phyloP scores from a whole-genome alignment of 2,888 invertebrate genomes.

The Anthrax anthrax region DNA sequence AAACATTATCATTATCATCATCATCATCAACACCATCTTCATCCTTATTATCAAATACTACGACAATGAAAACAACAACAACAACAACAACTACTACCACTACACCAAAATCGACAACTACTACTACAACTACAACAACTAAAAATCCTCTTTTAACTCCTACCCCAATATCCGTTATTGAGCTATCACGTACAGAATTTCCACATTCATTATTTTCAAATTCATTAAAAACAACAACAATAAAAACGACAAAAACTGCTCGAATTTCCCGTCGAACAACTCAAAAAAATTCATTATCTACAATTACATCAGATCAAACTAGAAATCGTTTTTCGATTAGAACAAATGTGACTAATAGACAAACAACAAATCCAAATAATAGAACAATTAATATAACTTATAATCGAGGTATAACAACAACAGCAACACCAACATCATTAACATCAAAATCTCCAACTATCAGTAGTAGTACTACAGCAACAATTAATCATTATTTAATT shows the following conservation, averaged over 20 bases:
- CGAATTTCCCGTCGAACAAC: no score
- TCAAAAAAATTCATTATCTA: constrained; percentile 3
- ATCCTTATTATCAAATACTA: not conserved
- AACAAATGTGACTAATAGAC: constrained; percentile 4
- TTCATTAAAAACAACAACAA: constrained; percentile 1
- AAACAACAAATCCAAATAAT: not conserved
- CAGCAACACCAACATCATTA: no score
- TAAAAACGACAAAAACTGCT: constrained; percentile 1
- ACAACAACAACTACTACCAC: not conserved
- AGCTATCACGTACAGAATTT: not conserved
- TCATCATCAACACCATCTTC: no score
- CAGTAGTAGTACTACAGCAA: no score
- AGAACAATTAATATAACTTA: no score
- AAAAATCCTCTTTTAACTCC: not conserved
- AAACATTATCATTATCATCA: no score
- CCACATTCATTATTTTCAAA: constrained; percentile 1
- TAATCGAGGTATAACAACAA: constrained; percentile 3
- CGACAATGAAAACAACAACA: not conserved
- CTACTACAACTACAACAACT: constrained; percentile 1
- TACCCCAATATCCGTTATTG: not conserved
- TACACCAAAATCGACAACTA: no score
- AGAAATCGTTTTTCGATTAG: constrained; percentile 3
- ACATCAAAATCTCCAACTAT: no score
- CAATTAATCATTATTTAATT: no score
- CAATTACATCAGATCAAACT: not conserved